phyloP scores from a whole-genome alignment of 2,797 vertebrate genomes.

The Eidolon dupreanum region DNA sequence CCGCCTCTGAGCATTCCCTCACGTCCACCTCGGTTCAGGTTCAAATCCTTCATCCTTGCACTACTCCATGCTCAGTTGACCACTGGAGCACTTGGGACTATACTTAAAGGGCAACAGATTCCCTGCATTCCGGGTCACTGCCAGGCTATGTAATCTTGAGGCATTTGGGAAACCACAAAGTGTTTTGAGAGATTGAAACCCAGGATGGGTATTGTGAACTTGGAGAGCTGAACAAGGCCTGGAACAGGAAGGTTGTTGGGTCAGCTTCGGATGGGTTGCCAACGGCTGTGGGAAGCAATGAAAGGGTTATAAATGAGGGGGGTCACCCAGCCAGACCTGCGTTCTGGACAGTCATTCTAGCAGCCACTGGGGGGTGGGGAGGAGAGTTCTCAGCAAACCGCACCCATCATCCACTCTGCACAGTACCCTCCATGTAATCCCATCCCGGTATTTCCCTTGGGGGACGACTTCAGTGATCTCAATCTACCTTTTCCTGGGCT shows the following conservation, averaged over 20 bases:
- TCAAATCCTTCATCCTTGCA: neutral
- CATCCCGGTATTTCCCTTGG: neutral
- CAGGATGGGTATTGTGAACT: neutral
- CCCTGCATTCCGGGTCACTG: neutral
- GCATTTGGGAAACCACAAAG: neutral
- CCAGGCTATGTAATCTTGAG: neutral
- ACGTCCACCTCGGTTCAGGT: neutral
- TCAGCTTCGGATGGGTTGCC: neutral
- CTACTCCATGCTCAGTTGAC: neutral
- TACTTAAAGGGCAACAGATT: neutral
- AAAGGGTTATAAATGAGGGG: neutral
- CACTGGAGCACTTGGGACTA: neutral
- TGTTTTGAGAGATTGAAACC: neutral
- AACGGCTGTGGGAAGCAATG: neutral
- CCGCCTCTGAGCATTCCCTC: neutral
- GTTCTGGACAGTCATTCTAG: neutral
- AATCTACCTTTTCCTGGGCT: neutral
- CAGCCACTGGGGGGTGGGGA: neutral
- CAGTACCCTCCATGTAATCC: neutral
- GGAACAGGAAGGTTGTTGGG: neutral
- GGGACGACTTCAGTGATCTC: neutral
- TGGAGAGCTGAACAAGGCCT: neutral
- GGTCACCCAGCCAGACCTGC: neutral
- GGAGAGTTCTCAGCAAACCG: neutral
- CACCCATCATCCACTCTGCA: neutral